phyloP scores from a whole-genome alignment of 2,888 invertebrate species.

The Zaprionus obscuricornis region DNA sequence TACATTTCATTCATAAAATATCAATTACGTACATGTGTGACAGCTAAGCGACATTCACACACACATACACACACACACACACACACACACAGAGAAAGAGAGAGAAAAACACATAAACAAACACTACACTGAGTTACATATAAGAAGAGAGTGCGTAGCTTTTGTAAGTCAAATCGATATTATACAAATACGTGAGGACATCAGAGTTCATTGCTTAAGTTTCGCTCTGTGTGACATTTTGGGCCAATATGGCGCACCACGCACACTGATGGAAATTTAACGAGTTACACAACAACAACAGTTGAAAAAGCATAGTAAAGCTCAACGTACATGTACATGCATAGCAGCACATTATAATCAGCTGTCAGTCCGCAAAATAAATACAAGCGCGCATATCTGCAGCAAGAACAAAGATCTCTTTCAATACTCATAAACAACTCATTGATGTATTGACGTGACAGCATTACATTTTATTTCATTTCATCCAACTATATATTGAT shows the following conservation, averaged over 20 bases:
- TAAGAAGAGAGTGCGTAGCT: constrained; percentile 46
- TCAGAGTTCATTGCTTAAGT: constrained; percentile 74
- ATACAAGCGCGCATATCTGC: not conserved
- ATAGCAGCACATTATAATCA: constrained; percentile 66
- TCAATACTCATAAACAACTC: constrained; percentile 61
- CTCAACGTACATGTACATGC: constrained; percentile 32
- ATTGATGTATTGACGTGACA: constrained; percentile 39
- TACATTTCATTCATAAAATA: constrained; percentile 79
- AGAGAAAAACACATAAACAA: too few relatives aligned
- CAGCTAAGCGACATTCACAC: constrained; percentile 50
- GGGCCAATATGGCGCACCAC: constrained; percentile 70
- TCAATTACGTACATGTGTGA: constrained; percentile 77
- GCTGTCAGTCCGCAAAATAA: constrained; percentile 46
- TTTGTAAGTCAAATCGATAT: constrained; percentile 75
- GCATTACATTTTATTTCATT: not conserved
- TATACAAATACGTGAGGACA: constrained; percentile 74
- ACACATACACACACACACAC: not conserved
- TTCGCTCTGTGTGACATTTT: constrained; percentile 59
- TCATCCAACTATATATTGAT: too few relatives aligned
- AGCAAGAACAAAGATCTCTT: not conserved
- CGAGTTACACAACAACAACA: constrained; percentile 59
- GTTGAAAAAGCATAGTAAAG: constrained; percentile 13
- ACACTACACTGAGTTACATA: not conserved
- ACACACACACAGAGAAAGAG: constrained; percentile 2
- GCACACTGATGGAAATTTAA: constrained; percentile 75